Evolutionary conservation across 2,888 invertebrate species (phyloP).

Genomic region (Cephus runcator): DNA sequence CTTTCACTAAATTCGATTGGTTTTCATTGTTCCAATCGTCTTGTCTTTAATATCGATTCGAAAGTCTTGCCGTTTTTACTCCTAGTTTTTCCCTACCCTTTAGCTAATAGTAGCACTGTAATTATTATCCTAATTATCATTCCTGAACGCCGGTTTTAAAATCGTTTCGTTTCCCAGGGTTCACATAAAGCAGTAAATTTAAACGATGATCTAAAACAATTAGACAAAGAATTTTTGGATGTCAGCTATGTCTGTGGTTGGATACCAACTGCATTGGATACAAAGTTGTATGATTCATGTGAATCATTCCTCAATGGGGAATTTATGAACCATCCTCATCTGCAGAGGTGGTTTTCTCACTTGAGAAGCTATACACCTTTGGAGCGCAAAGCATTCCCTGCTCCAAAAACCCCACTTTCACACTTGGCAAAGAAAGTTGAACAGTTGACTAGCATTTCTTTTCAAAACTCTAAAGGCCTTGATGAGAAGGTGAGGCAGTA

Average conservation of each 20-base stretch:
- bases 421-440: constrained; percentile 45
- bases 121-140: not conserved
- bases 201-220: constrained; percentile 35
- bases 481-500: constrained; percentile 57
- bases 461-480: constrained; percentile 29
- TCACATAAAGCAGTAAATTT: constrained; percentile 27
- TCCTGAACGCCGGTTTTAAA: not conserved
- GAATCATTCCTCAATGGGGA: constrained; percentile 45
- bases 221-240: constrained; percentile 67
- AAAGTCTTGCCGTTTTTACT: not conserved
- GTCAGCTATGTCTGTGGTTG: constrained; percentile 72
- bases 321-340: constrained; percentile 65
- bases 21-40: not conserved
- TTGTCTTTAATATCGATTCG: not conserved
- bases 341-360: constrained; percentile 73
- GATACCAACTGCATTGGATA: constrained; percentile 69
- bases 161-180: constrained; percentile 22
- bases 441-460: constrained; percentile 25
- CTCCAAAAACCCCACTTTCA: constrained; percentile 62
- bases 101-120: not conserved
- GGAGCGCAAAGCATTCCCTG: constrained; percentile 67
- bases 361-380: constrained; percentile 70
- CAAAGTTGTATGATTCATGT: constrained; percentile 61
- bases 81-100: not conserved
- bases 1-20: not conserved